phyloP scores from a whole-genome alignment of 2,113 vertebrate species.

The Nannospalax galili region DNA sequence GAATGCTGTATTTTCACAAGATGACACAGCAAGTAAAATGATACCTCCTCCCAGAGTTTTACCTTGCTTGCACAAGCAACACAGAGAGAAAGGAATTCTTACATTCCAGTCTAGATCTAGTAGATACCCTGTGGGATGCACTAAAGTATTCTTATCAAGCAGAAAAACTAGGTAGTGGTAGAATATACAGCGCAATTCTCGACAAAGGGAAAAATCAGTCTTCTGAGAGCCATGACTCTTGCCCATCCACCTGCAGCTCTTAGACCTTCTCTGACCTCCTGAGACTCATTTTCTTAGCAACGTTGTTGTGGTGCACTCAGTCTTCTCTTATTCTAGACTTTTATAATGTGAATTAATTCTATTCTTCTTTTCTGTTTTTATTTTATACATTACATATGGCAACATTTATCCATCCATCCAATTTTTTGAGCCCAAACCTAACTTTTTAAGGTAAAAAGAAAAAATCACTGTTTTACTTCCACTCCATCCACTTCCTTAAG shows the following conservation, averaged over 20 bases:
- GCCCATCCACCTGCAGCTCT: neutral
- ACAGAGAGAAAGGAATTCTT: neutral
- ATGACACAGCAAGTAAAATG: slow-evolving; percentile 15
- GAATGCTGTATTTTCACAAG: neutral
- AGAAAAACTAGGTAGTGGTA: neutral
- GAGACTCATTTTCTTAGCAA: neutral
- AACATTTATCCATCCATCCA: no score
- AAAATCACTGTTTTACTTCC: neutral
- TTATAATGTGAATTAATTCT: neutral
- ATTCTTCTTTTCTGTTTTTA: slow-evolving; percentile 6
- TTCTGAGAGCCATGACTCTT: neutral
- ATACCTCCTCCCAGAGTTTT: neutral
- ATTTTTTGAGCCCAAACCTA: neutral
- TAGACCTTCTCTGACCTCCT: neutral
- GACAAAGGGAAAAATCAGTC: neutral
- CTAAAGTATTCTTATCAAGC: neutral
- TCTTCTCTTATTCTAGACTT: slow-evolving; percentile 15
- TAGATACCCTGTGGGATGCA: neutral
- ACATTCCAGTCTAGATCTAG: neutral
- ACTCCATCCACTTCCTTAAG: neutral
- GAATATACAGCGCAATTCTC: neutral
- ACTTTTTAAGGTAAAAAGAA: slow-evolving; percentile 50
- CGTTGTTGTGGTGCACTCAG: neutral
- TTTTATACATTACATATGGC: neutral
- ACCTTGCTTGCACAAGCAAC: neutral